Percentiles rank a stretch among this genome's conserved stretches.
These are phyloP conservation scores for Chelonus formosanus DNA, from an alignment of 2,888 invertebrate species.

Conservation along the genomic window DNA sequence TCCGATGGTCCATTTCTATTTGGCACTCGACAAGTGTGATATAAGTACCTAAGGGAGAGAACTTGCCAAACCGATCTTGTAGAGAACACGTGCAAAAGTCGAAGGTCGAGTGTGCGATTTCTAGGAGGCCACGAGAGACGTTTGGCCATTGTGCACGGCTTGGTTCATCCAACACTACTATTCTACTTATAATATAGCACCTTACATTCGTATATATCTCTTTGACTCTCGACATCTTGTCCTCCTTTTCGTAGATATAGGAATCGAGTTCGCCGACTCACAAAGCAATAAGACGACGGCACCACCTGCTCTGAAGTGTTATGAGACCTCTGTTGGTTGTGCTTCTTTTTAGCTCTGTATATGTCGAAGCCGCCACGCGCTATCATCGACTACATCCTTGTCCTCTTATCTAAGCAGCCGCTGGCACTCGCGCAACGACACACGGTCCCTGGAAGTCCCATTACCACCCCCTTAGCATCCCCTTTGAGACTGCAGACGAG, in stretches of 20 bases:
- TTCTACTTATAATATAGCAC: slow-evolving; percentile 10
- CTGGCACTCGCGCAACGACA: slow-evolving; percentile 34
- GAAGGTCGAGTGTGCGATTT: slow-evolving; percentile 40
- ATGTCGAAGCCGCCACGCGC: slow-evolving; percentile 23
- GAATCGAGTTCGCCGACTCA: slow-evolving; percentile 48
- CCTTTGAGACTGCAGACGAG: slow-evolving; percentile 37
- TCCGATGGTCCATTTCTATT: slow-evolving; percentile 36
- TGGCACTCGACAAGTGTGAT: slow-evolving; percentile 19
- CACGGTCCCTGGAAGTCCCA: slow-evolving; percentile 42
- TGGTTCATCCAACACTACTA: slow-evolving; percentile 34
- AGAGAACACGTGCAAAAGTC: slow-evolving; percentile 41
- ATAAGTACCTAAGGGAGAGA: slow-evolving; percentile 29
- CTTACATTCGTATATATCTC: slow-evolving; percentile 2
- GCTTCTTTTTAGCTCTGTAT: slow-evolving; percentile 28
- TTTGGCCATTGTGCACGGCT: slow-evolving; percentile 38
- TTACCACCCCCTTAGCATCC: slow-evolving; percentile 44
- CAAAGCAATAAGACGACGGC: slow-evolving; percentile 55
- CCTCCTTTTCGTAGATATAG: slow-evolving; percentile 33
- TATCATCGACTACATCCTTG: slow-evolving; percentile 35
- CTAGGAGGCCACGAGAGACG: slow-evolving; percentile 22
- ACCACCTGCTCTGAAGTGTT: slow-evolving; percentile 60
- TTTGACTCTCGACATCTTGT: neutral
- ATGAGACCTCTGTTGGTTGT: slow-evolving; percentile 51
- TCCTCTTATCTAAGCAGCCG: slow-evolving; percentile 32
- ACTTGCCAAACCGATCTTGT: slow-evolving; percentile 33